Percentiles rank a stretch among this genome's conserved stretches.
phyloP scores from a whole-genome alignment of 2,113 vertebrate genomes.

The Chaenocephalus aceratus region DNA sequence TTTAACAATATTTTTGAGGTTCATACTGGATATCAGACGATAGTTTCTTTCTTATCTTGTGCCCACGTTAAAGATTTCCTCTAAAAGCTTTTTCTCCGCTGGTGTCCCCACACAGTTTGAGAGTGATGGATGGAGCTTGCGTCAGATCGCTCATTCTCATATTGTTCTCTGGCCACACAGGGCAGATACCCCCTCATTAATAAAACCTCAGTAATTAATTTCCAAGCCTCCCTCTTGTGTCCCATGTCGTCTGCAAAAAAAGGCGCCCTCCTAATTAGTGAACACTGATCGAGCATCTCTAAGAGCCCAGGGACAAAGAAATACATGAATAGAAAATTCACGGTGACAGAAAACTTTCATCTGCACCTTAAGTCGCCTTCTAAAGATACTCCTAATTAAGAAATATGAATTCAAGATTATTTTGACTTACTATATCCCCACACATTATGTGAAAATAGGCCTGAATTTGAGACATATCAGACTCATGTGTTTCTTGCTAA shows the following conservation, averaged over 20 bases:
- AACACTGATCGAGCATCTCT: slow-evolving; percentile 63
- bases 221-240: slow-evolving; percentile 60
- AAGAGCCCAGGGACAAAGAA: slow-evolving; percentile 50
- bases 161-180: slow-evolving; percentile 71
- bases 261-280: slow-evolving; percentile 73
- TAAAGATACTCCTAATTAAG: not conserved
- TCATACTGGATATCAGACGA: slow-evolving; percentile 14
- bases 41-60: slow-evolving; percentile 30
- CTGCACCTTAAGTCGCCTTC: not conserved
- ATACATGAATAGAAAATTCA: slow-evolving; percentile 31
- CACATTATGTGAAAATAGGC: not conserved
- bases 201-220: slow-evolving; percentile 76
- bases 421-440: not conserved
- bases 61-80: slow-evolving; percentile 29
- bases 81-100: slow-evolving; percentile 50
- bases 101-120: slow-evolving; percentile 37
- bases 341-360: slow-evolving; percentile 24
- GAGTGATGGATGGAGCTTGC: slow-evolving; percentile 67
- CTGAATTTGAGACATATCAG: too few relatives aligned
- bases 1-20: slow-evolving; percentile 10
- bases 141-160: slow-evolving; percentile 61
- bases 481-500: not conserved
- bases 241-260: slow-evolving; percentile 64
- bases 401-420: not conserved
- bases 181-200: slow-evolving; percentile 73